phyloP scores from a whole-genome alignment of 92 coral and sea anemone genomes.

The Meandrina meandrites region DNA sequence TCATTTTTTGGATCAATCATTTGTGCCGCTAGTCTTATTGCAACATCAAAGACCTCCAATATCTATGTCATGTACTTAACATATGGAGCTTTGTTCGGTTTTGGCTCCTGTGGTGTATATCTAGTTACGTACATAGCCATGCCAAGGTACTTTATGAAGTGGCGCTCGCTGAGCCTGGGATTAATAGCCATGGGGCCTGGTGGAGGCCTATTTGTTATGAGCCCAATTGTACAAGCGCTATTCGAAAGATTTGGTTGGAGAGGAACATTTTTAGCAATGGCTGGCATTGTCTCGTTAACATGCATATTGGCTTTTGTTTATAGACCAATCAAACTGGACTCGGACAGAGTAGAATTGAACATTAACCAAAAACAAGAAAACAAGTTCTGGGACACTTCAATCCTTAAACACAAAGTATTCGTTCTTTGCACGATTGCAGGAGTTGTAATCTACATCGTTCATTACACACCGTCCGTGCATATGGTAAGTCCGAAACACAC shows the following conservation, averaged over 20 bases:
- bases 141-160: constrained; percentile 56
- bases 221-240: constrained; percentile 51
- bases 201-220: constrained; percentile 63
- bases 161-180: constrained; percentile 55
- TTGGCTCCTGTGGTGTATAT: constrained; percentile 46
- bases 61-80: constrained; percentile 47
- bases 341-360: not conserved
- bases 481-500: constrained; percentile 39
- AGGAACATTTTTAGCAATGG: constrained; percentile 46
- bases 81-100: constrained; percentile 60
- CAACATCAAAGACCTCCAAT: constrained; percentile 48
- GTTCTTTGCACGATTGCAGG: not conserved
- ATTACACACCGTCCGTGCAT: constrained; percentile 38
- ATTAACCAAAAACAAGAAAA: not conserved
- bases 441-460: constrained; percentile 12
- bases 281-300: constrained; percentile 31
- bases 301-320: constrained; percentile 34
- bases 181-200: constrained; percentile 62
- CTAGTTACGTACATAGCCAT: constrained; percentile 36
- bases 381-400: constrained; percentile 40
- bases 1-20: constrained; percentile 54
- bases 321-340: constrained; percentile 21
- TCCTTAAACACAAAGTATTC: constrained; percentile 29
- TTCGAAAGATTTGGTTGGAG: constrained; percentile 60
- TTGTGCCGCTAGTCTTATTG: constrained; percentile 35